Conservation (phyloP, 2,797 vertebrate genomes). For the Odontamblyopus rebecca region DNA sequence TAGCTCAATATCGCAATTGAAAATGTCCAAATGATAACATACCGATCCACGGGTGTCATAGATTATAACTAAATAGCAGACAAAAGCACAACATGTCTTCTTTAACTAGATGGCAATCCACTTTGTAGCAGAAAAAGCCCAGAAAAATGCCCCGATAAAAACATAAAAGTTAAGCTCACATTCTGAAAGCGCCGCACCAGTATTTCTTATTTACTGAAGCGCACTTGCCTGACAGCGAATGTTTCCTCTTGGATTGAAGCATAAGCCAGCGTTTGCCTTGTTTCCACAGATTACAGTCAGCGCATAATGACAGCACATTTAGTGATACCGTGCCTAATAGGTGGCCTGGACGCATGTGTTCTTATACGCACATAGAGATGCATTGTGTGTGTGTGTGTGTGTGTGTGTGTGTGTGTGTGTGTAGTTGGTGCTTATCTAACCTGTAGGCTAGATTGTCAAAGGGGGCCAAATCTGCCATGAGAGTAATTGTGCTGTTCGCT, state of each 20-base stretch:
- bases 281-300: constrained; percentile 49
- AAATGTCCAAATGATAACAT: too few species aligned
- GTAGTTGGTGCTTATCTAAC: constrained; percentile 31
- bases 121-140: constrained; percentile 3
- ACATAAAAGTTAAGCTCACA: not conserved
- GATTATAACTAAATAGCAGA: too few species aligned
- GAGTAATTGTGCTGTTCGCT: constrained; percentile 69
- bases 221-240: constrained; percentile 48
- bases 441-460: constrained; percentile 69
- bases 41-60: too few species aligned
- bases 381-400: not conserved
- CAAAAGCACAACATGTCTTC: too few species aligned
- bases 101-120: not conserved
- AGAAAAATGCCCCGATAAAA: not conserved
- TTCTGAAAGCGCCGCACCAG: constrained; percentile 18
- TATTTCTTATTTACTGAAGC: constrained; percentile 34
- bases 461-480: constrained; percentile 69
- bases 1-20: too few species aligned
- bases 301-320: constrained; percentile 51
- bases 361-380: not conserved
- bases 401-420: constrained; percentile 14
- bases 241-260: constrained; percentile 66
- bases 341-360: constrained; percentile 8
- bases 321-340: constrained; percentile 38
- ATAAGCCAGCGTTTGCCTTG: constrained; percentile 64